Conservation (phyloP, 1,140 invertebrate species). For the Diprion similis region DNA sequence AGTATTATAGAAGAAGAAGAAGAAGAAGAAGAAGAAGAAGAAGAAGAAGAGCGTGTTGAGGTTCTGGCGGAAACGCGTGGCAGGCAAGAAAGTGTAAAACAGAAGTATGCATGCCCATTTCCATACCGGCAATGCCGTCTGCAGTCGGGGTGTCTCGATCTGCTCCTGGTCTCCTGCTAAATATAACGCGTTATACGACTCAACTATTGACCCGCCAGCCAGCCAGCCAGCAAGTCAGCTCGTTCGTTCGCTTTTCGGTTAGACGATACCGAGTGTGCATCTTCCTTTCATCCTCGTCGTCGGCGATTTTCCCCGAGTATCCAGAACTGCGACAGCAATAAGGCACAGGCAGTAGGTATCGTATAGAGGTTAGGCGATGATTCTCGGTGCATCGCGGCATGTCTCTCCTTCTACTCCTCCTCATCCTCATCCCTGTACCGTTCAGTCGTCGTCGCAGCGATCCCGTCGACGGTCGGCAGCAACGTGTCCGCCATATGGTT, state of each 20-base stretch:
- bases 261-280: too few relatives aligned
- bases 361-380: too few relatives aligned
- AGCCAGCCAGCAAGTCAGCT: conserved; percentile 19
- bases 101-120: not conserved
- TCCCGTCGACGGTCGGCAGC: conserved; percentile 18
- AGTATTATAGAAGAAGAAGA: too few relatives aligned
- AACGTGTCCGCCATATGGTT: conserved; percentile 44
- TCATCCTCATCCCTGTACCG: not conserved
- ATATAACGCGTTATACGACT: conserved; percentile 47
- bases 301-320: not conserved
- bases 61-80: conserved; percentile 14
- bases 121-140: not conserved
- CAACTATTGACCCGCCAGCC: conserved; percentile 23
- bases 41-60: too few relatives aligned
- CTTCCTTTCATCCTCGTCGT: not conserved
- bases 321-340: not conserved
- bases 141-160: too few relatives aligned
- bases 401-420: not conserved
- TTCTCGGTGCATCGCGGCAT: not conserved
- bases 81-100: not conserved
- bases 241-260: not conserved
- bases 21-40: too few relatives aligned
- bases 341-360: not conserved
- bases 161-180: conserved; percentile 32
- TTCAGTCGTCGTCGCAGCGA: too few relatives aligned